These are phyloP conservation scores for Caenorhabditis sp. DNA, from an alignment of 2,888 invertebrate species.

Conservation along the genomic window DNA sequence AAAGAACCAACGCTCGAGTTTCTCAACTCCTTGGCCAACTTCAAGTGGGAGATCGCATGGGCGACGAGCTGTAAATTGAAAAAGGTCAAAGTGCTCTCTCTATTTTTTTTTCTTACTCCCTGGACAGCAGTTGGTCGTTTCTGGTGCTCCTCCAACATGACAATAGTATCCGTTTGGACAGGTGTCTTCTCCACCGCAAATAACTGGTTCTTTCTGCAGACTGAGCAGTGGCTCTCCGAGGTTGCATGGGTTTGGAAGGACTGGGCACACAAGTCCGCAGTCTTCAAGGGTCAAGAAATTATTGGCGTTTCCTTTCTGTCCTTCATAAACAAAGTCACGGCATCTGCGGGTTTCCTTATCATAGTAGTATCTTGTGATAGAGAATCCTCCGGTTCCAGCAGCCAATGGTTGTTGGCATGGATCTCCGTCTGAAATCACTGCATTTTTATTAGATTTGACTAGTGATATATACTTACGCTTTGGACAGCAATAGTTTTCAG, in stretches of 20 bases:
- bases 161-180: constrained; percentile 81
- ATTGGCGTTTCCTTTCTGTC: constrained; percentile 82
- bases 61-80: constrained; percentile 72
- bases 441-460: too few species aligned
- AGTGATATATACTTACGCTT: constrained; percentile 79
- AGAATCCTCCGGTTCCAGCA: constrained; percentile 75
- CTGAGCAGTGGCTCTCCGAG: constrained; percentile 81
- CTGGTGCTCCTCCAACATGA: constrained; percentile 81
- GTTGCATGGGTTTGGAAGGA: constrained; percentile 80
- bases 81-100: constrained; percentile 28
- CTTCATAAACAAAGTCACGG: constrained; percentile 76
- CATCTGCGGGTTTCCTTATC: constrained; percentile 77
- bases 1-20: constrained; percentile 76
- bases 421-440: constrained; percentile 80
- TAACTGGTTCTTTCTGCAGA: constrained; percentile 77
- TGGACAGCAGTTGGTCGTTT: constrained; percentile 83
- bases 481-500: constrained; percentile 81
- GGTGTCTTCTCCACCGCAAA: constrained; percentile 81
- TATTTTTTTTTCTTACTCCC: constrained; percentile 74
- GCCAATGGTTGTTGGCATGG: constrained; percentile 78
- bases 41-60: constrained; percentile 75
- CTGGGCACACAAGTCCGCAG: constrained; percentile 81
- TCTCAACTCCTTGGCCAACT: constrained; percentile 74
- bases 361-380: constrained; percentile 78
- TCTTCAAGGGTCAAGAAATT: constrained; percentile 80